A percentile compares a stretch with the other conserved stretches of the same genome.
Evolutionary conservation across 2,888 invertebrate species (phyloP).

Genomic region (Eupithecia centaureata): DNA sequence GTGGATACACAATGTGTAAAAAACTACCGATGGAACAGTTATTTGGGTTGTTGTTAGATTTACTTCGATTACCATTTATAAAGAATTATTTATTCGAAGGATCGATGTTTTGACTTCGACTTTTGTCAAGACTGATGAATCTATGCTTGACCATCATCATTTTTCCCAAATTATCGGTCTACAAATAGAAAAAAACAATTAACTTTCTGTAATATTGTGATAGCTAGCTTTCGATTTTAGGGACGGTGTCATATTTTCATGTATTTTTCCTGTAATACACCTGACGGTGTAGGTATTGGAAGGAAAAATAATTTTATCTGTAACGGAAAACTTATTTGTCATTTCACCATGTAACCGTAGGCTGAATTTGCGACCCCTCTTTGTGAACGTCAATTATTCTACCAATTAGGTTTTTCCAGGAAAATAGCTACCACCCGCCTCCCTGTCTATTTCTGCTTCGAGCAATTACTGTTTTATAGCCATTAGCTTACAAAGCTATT

Average conservation of each 20-base stretch:
- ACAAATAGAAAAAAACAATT: neutral
- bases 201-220: too few relatives aligned
- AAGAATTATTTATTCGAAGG: too few relatives aligned
- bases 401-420: constrained; percentile 32
- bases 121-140: too few relatives aligned
- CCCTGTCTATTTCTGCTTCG: constrained; percentile 23
- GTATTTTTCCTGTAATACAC: neutral
- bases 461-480: constrained; percentile 22
- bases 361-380: constrained; percentile 18
- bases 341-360: constrained; percentile 3
- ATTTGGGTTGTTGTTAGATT: too few relatives aligned
- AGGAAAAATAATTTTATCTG: too few relatives aligned
- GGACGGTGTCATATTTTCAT: neutral
- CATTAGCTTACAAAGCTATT: constrained; percentile 15
- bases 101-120: neutral
- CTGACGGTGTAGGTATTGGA: too few relatives aligned
- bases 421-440: constrained; percentile 22
- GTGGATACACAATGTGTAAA: too few relatives aligned
- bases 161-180: too few relatives aligned
- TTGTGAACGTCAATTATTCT: constrained; percentile 24
- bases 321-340: constrained; percentile 3
- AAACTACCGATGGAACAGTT: too few relatives aligned
- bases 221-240: neutral
- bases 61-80: too few relatives aligned
- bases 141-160: too few relatives aligned